These are phyloP conservation scores for Melinaea marsaeus DNA, from an alignment of 2,888 invertebrate genomes.

Conservation along the genomic window DNA sequence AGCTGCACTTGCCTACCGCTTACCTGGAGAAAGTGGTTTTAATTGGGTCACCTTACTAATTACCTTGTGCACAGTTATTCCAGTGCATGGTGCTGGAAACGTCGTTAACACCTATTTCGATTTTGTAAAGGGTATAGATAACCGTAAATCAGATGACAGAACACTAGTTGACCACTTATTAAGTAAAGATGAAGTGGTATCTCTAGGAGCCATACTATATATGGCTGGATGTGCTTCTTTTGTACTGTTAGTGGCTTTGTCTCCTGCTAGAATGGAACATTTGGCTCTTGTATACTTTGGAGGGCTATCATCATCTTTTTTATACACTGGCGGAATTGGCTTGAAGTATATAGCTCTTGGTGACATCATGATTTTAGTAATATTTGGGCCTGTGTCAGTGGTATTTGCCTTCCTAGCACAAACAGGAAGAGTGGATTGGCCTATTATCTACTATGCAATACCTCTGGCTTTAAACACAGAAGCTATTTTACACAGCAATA, in stretches of 20 bases:
- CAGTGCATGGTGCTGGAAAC: conserved; percentile 97
- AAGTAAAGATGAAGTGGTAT: conserved; percentile 84
- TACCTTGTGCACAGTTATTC: conserved; percentile 90
- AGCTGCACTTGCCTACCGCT: conserved; percentile 91
- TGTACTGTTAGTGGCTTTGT: conserved; percentile 84
- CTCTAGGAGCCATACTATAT: conserved; percentile 92
- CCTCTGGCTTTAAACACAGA: conserved; percentile 96
- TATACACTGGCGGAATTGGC: conserved; percentile 98
- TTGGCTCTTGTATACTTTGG: conserved; percentile 96
- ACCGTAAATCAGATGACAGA: conserved; percentile 94
- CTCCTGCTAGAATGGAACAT: conserved; percentile 96
- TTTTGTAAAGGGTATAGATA: conserved; percentile 95
- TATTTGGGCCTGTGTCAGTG: conserved; percentile 96
- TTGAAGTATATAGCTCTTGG: conserved; percentile 97
- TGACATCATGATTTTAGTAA: conserved; percentile 92
- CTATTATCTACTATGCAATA: conserved; percentile 94
- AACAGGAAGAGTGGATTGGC: conserved; percentile 93
- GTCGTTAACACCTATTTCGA: conserved; percentile 98
- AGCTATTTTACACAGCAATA: conserved; percentile 96
- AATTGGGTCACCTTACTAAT: conserved; percentile 87
- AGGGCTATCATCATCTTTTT: conserved; percentile 94
- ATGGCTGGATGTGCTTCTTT: conserved; percentile 91
- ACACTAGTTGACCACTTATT: conserved; percentile 96
- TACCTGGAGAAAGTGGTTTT: conserved; percentile 85
- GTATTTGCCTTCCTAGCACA: conserved; percentile 96